Percentiles rank a stretch among this genome's conserved stretches.
Conservation (phyloP, 2,888 invertebrate genomes). For the Leptarthrus brevirostris region DNA sequence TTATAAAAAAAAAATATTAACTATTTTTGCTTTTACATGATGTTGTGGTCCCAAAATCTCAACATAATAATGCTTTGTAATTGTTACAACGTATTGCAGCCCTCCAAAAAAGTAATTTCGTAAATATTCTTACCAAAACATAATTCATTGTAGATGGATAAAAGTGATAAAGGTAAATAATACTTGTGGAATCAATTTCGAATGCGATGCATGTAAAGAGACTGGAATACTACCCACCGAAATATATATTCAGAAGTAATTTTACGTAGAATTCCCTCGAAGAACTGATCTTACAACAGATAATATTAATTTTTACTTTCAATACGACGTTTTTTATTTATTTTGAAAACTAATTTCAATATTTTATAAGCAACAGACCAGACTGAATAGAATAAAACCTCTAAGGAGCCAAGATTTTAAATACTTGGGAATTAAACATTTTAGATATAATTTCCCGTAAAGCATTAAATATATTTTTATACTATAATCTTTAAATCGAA, state of each 20-base stretch:
- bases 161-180: too few relatives aligned
- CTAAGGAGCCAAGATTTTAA: not conserved
- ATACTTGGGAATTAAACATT: not conserved
- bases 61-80: constrained; percentile 5
- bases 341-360: not conserved
- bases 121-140: not conserved
- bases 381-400: not conserved
- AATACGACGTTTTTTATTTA: not conserved
- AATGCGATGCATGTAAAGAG: not conserved
- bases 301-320: too few relatives aligned
- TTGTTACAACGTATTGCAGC: constrained; percentile 33
- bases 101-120: constrained; percentile 9
- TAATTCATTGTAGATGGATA: too few relatives aligned
- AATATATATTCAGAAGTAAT: constrained; percentile 33
- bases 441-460: too few relatives aligned
- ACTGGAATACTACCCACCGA: constrained; percentile 44
- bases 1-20: constrained; percentile 42
- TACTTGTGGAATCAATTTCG: not conserved
- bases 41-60: constrained; percentile 48
- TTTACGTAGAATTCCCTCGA: constrained; percentile 22
- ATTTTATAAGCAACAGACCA: constrained; percentile 1
- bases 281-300: constrained; percentile 22
- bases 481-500: too few relatives aligned
- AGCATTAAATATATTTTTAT: too few relatives aligned
- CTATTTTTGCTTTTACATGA: constrained; percentile 32